A percentile compares a stretch with the other conserved stretches of the same genome.
phyloP scores from a whole-genome alignment of 2,113 vertebrate species.

The Romanogobio albipinnatus region DNA sequence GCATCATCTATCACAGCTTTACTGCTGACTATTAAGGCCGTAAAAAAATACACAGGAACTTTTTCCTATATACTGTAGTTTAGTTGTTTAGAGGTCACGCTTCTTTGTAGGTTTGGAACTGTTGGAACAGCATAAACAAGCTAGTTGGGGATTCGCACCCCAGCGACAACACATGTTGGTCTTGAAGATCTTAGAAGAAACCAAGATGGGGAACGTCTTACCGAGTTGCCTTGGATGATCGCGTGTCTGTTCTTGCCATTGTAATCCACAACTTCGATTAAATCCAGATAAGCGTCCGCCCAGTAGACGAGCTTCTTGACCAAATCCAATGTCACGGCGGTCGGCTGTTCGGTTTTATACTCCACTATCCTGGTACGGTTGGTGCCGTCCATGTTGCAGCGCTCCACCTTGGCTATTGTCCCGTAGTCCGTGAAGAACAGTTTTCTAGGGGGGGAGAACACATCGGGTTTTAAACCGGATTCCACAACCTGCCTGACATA shows the following conservation, averaged over 20 bases:
- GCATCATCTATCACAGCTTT: not conserved
- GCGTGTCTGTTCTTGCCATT: conserved; percentile 80
- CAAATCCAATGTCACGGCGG: conserved; percentile 82
- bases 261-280: conserved; percentile 83
- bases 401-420: conserved; percentile 82
- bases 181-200: not conserved
- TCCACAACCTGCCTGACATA: not conserved
- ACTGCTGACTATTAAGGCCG: not conserved
- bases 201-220: conserved; percentile 62
- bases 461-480: not conserved
- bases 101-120: not conserved
- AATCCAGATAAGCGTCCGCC: conserved; percentile 83
- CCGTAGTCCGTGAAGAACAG: conserved; percentile 88
- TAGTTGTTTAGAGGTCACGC: not conserved
- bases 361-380: conserved; percentile 82
- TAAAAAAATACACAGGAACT: not conserved
- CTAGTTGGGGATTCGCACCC: too few species aligned
- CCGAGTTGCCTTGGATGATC: conserved; percentile 78
- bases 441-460: conserved; percentile 75
- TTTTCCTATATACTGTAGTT: not conserved
- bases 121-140: not conserved
- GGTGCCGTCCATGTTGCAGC: conserved; percentile 85
- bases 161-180: not conserved
- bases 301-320: conserved; percentile 86
- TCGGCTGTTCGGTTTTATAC: conserved; percentile 82